Evolutionary conservation across 2,113 vertebrate species (phyloP).

Genomic region (Oxyura jamaicensis): DNA sequence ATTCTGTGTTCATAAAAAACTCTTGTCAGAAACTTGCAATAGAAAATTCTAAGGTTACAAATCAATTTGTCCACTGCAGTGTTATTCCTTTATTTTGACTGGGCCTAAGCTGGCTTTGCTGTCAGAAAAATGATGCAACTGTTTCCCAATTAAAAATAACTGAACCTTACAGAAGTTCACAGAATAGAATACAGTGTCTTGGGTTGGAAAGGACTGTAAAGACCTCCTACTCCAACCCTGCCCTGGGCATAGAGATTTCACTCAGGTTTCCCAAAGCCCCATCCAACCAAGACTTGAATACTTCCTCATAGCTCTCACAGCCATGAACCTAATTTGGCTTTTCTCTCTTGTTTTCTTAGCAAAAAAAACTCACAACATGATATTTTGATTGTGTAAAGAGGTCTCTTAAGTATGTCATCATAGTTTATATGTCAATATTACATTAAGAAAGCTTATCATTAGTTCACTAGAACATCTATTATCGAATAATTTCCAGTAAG

Average conservation of each 20-base stretch:
- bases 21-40: background rate
- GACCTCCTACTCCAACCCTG: background rate
- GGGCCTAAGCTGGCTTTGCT: background rate
- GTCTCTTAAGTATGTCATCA: background rate
- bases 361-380: background rate
- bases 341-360: background rate
- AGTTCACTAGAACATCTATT: background rate
- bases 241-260: background rate
- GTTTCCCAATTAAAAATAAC: background rate
- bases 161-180: background rate
- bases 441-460: background rate
- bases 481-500: background rate
- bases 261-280: background rate
- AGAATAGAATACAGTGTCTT: background rate
- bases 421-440: background rate
- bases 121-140: background rate
- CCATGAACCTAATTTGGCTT: background rate
- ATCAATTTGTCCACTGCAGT: background rate
- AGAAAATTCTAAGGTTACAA: background rate
- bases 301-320: background rate
- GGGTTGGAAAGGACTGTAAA: background rate
- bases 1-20: background rate
- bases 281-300: background rate
- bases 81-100: background rate
- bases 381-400: background rate